phyloP scores from a whole-genome alignment of 2,888 invertebrate genomes.

The Lasioglossum villosulum region DNA sequence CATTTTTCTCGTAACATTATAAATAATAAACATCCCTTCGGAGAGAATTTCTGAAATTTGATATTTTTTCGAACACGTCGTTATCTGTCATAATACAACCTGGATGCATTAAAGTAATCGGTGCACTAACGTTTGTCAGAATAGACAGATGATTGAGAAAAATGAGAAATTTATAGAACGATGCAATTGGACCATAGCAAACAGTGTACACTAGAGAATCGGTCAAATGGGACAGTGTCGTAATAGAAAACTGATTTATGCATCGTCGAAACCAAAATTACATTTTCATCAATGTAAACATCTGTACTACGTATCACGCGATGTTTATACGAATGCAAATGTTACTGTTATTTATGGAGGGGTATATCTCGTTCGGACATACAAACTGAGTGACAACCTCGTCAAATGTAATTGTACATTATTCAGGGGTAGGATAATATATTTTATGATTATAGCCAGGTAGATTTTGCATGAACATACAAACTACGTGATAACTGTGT shows the following conservation, averaged over 20 bases:
- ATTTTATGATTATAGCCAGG: neutral
- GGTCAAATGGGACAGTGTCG: neutral
- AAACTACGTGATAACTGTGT: neutral
- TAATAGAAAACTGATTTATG: neutral
- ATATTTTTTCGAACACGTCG: neutral
- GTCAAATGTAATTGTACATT: neutral
- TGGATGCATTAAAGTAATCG: no score
- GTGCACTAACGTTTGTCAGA: neutral
- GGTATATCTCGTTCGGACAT: neutral
- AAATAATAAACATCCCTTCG: neutral
- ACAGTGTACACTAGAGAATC: neutral
- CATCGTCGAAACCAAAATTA: neutral
- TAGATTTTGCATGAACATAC: neutral
- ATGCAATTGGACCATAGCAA: neutral
- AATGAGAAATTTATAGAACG: neutral
- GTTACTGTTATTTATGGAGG: neutral
- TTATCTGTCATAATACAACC: no score
- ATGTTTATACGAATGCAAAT: neutral
- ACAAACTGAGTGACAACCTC: neutral
- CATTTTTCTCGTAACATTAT: no score
- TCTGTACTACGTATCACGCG: neutral
- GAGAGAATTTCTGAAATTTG: neutral
- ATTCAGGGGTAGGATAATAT: neutral
- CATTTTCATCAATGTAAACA: neutral
- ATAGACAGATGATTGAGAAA: neutral